Conservation (phyloP, 2,113 vertebrate genomes). For the Orycteropus afer region DNA sequence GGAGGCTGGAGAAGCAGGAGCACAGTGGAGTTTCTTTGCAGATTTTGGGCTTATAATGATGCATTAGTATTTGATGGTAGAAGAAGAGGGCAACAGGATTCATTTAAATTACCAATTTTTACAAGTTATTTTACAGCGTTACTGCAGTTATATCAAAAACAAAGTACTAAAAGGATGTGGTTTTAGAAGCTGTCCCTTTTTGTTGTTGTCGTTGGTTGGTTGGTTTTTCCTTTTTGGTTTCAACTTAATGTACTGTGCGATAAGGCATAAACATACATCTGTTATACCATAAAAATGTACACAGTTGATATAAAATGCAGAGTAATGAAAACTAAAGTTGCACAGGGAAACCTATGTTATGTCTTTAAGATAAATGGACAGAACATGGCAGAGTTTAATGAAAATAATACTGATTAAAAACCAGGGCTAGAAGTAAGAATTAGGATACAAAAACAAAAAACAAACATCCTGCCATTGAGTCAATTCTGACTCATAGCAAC, state of each 20-base stretch:
- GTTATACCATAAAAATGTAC: constrained; percentile 43
- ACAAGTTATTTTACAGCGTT: background rate
- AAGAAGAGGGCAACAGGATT: constrained; percentile 41
- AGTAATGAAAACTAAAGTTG: constrained; percentile 59
- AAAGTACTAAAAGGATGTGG: constrained; percentile 24
- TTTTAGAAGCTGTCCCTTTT: background rate
- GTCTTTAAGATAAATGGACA: constrained; percentile 2
- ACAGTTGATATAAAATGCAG: constrained; percentile 21
- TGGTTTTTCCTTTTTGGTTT: background rate
- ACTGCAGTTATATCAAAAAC: background rate
- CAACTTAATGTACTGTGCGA: constrained; percentile 38
- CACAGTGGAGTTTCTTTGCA: background rate
- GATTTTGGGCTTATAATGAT: background rate
- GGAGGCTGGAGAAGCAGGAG: background rate
- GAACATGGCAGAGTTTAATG: background rate
- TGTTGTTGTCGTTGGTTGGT: background rate
- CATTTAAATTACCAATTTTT: background rate
- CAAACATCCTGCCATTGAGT: too few relatives aligned
- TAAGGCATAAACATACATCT: constrained; percentile 25
- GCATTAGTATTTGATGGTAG: constrained; percentile 49
- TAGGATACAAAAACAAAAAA: too few relatives aligned
- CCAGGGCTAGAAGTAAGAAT: constrained; percentile 4
- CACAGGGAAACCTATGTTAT: constrained; percentile 8
- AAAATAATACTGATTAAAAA: constrained; percentile 17
- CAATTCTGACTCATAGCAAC: too few relatives aligned